Base-by-base conservation (phyloP, 2,797 vertebrate species). In the Arrhamphus sclerolepis region DNA sequence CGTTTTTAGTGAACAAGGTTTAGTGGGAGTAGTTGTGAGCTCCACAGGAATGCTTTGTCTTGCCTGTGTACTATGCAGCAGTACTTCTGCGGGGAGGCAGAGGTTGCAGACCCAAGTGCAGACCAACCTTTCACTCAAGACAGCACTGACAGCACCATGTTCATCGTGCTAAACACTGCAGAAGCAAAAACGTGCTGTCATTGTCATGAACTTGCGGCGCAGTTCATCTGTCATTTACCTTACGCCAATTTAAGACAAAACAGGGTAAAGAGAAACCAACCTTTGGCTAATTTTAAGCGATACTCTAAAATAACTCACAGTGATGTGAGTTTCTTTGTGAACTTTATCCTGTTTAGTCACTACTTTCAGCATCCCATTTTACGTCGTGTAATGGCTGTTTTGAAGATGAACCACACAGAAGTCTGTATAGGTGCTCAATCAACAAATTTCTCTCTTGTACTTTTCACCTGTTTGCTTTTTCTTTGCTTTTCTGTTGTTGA, bases 51-150 rank as follows among this genome's bases (percentile, higher is more conserved):
- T 62, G 66, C 76, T 75, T 85, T 68, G 70, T 83, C 77, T 74
- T 46, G 81, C 80, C 84, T 89, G 86, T 86, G 83, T 83, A 85
- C 88, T 91, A 90, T 90, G 89, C 88, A 89, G 84, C 77, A 77
- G 82, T 76, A 85, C 68, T 56, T 82, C 46, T 70, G 68, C 38
- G 60, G 67, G 78, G 67, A 69, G 29, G 74, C 72, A 72, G 38
- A 67, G 51, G 60, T 62, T 58, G 71, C 70, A 52, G 63, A 52
- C 72, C 73, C 57, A 26, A 39, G 58, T 67, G 79, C 66, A 68
- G 62, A 63, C 70, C 52, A 38, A 61, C 39, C 48, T 61, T 57
- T 72, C 46, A 58, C 72, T 62, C 28, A 49, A 17, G 51, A 22
- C 62, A 66, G 66, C 72, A 65, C 56, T 64, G 59, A 52, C 42